Evolutionary conservation across 2,888 invertebrate species (phyloP), one percentile per base, ranked within the genome.

Genomic region (Thera obeliscata): DNA sequence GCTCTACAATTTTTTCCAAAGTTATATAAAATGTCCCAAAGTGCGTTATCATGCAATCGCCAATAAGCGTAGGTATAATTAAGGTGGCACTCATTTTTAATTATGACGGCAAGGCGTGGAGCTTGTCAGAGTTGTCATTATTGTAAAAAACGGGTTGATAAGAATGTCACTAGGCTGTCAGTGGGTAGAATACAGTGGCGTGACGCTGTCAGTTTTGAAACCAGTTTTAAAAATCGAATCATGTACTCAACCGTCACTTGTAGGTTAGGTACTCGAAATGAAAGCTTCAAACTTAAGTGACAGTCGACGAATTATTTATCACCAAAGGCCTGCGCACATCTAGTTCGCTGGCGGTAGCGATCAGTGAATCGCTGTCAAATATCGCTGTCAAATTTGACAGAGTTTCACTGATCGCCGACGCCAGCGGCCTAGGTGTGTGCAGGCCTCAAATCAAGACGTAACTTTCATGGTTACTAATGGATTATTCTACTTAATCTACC

Each of bases 71-170:
- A 22, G 22, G 22, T 22, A 56, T 2, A 55, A 36, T 33, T 56
- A 56, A 56, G n/a, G 6, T 36, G 54, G 59, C 38, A 56, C 52
- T 56, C 63, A 68, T 72, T 65, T 66, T 72, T 72, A 68, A 73
- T 73, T 66, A 73, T 68, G 71, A 74, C 72, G 71, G 68, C 66
- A 41, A 74, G 67, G 72, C 69, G 70, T 71, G 69, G 61, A 55
- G n/a, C 64, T 59, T 72, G 74, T 74, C 72, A 64, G 33, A 48
- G 58, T 59, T 69, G 70, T 67, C 70, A 67, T 63, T 56, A 67
- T 50, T 50, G 46, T 68, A 58, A 63, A 56, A 63, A 71, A 67
- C 70, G 59, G 56, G 73, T 72, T 72, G 69, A 70, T 71, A 69
- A 58, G 58, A 65, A 69, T 66, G 72, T 68, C 71, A 62, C 33